phyloP scores from a whole-genome alignment of 1,140 invertebrate species.

The Hycleus phaleratus region DNA sequence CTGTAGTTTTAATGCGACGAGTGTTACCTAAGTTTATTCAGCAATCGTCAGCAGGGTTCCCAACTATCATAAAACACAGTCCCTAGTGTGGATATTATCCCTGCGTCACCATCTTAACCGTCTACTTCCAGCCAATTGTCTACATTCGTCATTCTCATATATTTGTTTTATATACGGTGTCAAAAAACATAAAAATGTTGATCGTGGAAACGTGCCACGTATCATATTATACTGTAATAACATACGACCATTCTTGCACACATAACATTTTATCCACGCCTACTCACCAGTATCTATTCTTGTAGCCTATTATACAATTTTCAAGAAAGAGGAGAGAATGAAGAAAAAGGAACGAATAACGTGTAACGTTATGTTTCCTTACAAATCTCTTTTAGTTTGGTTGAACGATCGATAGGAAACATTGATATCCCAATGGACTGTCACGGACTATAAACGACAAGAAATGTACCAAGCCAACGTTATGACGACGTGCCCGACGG shows the following conservation, averaged over 20 bases:
- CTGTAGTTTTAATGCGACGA: conserved; percentile 24
- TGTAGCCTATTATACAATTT: too few relatives aligned
- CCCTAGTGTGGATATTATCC: conserved; percentile 22
- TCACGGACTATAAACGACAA: too few relatives aligned
- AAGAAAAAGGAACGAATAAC: too few relatives aligned
- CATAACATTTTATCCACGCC: too few relatives aligned
- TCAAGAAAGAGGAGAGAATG: too few relatives aligned
- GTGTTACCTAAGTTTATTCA: conserved; percentile 26
- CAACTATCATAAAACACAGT: conserved; percentile 24
- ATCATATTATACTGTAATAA: background rate
- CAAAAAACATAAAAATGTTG: conserved; percentile 25
- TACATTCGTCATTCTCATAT: conserved; percentile 31
- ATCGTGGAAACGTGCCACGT: conserved; percentile 18
- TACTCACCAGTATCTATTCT: too few relatives aligned
- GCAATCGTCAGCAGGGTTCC: conserved; percentile 27
- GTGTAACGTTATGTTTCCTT: too few relatives aligned
- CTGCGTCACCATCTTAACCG: conserved; percentile 23
- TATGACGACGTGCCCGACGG: too few relatives aligned
- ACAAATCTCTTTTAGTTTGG: too few relatives aligned
- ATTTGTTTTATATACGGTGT: conserved; percentile 29
- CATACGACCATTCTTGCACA: conserved; percentile 5
- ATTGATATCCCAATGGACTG: too few relatives aligned
- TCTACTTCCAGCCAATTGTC: conserved; percentile 25
- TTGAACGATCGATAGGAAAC: too few relatives aligned
- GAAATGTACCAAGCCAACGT: too few relatives aligned